phyloP scores from a whole-genome alignment of 1,140 invertebrate genomes.

The Ceratina calcarata region DNA sequence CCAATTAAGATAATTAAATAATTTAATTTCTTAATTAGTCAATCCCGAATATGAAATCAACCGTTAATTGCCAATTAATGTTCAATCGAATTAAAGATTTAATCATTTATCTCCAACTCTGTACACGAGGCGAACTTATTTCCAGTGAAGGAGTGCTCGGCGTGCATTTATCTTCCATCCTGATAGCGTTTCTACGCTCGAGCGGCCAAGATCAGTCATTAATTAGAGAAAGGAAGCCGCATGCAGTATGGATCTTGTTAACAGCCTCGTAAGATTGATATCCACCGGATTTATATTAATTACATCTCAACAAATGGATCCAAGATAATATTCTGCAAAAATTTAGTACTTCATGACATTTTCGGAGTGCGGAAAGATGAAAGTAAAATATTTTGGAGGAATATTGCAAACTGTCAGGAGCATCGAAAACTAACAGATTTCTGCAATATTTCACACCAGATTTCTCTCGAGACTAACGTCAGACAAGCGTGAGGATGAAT shows the following conservation, averaged over 20 bases:
- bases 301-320: not conserved
- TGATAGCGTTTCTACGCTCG: no score
- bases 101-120: no score
- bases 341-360: no score
- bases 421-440: conserved; percentile 9
- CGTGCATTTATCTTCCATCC: not conserved
- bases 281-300: conserved; percentile 11
- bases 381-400: not conserved
- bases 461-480: conserved; percentile 10
- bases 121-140: not conserved
- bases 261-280: not conserved
- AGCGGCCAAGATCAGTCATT: not conserved
- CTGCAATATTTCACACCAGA: not conserved
- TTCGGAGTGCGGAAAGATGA: not conserved
- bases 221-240: not conserved
- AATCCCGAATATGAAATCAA: no score
- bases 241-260: not conserved
- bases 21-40: no score
- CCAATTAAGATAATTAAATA: no score
- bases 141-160: no score
- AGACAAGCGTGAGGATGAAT: not conserved
- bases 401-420: not conserved
- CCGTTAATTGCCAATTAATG: not conserved
- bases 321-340: no score
- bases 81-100: no score